Percentiles rank a stretch among this genome's conserved stretches.
phyloP scores from a whole-genome alignment of 2,113 vertebrate species.

The Rhagologus leucostigma region DNA sequence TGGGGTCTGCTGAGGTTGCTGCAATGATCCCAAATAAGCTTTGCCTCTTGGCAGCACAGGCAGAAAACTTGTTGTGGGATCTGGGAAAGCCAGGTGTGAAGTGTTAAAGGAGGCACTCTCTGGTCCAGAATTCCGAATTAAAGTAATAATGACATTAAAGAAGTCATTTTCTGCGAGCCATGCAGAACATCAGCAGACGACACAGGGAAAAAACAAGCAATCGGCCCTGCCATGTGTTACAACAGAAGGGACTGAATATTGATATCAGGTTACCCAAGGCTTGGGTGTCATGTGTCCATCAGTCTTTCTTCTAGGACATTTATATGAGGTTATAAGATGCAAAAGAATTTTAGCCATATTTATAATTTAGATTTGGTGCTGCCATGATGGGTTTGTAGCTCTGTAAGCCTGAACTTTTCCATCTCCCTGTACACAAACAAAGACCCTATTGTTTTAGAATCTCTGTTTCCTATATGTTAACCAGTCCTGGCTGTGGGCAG shows the following conservation, averaged over 20 bases:
- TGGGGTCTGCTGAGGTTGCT: not conserved
- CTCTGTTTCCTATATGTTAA: not conserved
- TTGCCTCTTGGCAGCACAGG: not conserved
- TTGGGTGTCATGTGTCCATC: not conserved
- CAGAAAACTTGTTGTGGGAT: not conserved
- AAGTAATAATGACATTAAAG: not conserved
- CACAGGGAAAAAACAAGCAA: rapidly evolving
- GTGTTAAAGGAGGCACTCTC: not conserved
- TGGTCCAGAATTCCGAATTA: not conserved
- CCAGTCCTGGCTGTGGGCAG: not conserved
- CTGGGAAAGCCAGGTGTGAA: not conserved
- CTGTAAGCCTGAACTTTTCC: not conserved
- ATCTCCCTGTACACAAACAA: not conserved
- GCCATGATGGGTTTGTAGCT: not conserved
- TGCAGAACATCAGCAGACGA: not conserved
- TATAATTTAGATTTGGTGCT: not conserved
- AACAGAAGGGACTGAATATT: not conserved
- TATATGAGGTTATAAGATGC: not conserved
- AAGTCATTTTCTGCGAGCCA: not conserved
- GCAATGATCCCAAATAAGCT: not conserved
- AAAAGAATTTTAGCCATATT: not conserved
- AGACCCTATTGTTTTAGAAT: not conserved
- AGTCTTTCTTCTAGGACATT: not conserved
- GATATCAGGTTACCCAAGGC: not conserved
- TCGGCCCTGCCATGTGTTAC: not conserved